Base-by-base conservation (phyloP, 2,888 invertebrate species). In the Kuschelorhynchus macadamiae region DNA sequence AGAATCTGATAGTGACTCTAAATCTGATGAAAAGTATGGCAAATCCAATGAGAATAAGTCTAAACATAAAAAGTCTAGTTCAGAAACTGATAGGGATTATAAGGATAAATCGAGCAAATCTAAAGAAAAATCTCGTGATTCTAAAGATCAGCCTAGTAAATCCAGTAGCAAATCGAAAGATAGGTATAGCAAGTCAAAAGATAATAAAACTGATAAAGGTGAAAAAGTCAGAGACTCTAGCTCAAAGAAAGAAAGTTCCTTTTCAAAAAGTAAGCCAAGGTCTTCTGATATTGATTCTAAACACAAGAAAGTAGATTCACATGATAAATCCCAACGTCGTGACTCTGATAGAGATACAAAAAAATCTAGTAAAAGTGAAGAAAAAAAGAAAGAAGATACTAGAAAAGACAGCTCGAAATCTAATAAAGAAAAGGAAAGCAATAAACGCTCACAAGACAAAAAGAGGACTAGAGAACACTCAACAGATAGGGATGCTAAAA, bases 401-500 rank as follows among this genome's bases (percentile, higher is more conserved):
- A 44, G 47, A 46, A 49, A 53, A 39, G 36, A 36, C 8, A 39
- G 44, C 42, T 30, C 41, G 21, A 57, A 70, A 67, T 44, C 52
- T 46, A 50, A 53, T 2, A 63, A 55, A 21, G 65, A 69, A 32
- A 47, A 32, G 20, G 49, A 18, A 52, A 50, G 21, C 5, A 11
- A n/a, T 9, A 55, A 46, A 56, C 36, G 20, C 20, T 33, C 47
- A 32, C 16, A 18, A 49, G 74, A 70, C 56, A 76, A 76, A 36
- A 21, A 59, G 21, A 59, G 53, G 60, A 42, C 18, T n/a, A 60
- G 39, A 7, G 55, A 53, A 9, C n/a, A 16, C 5, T 59, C 59
- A n/a, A 9, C 30, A 47, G 52, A 46, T n/a, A 50, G 63, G 12
- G 55, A 55, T 9, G 17, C n/a, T 17, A 55, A 25, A 16, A 53